Conservation (phyloP, 2,888 invertebrate genomes). For the Drosophila subquinaria region DNA sequence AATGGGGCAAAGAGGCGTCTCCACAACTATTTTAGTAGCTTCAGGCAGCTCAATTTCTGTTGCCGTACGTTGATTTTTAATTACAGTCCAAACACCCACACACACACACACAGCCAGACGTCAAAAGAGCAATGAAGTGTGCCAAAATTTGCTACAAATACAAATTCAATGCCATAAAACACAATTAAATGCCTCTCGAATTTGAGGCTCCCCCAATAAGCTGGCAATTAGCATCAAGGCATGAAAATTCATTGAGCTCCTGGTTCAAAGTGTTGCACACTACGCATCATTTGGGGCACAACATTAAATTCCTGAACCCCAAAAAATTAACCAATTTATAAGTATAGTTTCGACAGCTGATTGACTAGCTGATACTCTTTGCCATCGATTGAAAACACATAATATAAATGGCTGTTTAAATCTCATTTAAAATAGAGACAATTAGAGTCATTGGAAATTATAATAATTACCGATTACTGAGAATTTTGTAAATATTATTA, state of each 20-base stretch:
- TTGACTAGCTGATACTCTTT: conserved; percentile 18
- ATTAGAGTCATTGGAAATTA: too few species aligned
- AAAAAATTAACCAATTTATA: background rate
- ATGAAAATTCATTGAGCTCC: conserved; percentile 66
- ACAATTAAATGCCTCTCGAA: conserved; percentile 50
- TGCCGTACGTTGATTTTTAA: conserved; percentile 74
- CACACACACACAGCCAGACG: conserved; percentile 15
- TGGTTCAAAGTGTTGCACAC: conserved; percentile 75
- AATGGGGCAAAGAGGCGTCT: conserved; percentile 1
- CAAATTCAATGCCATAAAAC: conserved; percentile 54
- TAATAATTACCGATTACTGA: too few species aligned
- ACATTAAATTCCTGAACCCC: conserved; percentile 32
- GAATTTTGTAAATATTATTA: too few species aligned
- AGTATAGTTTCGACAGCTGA: background rate
- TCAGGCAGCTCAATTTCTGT: conserved; percentile 55
- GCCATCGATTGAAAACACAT: background rate
- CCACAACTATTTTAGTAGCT: conserved; percentile 6
- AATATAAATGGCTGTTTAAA: background rate
- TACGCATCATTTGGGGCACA: conserved; percentile 61
- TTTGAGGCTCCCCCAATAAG: conserved; percentile 32
- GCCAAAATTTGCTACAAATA: conserved; percentile 53
- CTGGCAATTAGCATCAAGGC: conserved; percentile 48
- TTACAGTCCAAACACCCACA: conserved; percentile 40
- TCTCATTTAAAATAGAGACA: too few species aligned
- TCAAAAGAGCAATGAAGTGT: conserved; percentile 46